These are phyloP conservation scores for Haplochromis burtoni DNA, from an alignment of 2,113 vertebrate species.

Conservation along the genomic window DNA sequence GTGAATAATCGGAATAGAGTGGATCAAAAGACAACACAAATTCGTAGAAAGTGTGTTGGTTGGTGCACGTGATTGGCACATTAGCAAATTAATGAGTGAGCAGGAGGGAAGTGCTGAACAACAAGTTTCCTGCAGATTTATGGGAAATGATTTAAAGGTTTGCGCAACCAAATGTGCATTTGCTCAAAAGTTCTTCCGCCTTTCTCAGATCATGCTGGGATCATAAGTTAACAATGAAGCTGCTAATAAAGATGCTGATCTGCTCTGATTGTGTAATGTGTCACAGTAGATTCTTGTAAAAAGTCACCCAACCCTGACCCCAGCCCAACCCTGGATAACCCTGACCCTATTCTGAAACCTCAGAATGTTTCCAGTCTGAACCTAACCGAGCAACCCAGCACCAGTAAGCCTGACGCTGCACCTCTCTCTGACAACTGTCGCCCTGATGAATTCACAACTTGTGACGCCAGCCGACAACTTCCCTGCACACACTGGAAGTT, in stretches of 20 bases:
- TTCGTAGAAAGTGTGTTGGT: neutral
- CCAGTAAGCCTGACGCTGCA: neutral
- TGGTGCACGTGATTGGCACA: neutral
- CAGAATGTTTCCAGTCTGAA: neutral
- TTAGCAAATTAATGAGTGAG: neutral
- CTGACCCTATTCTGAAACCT: neutral
- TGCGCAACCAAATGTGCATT: neutral
- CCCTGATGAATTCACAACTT: neutral
- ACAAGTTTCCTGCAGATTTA: neutral
- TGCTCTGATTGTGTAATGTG: neutral
- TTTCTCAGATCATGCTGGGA: neutral
- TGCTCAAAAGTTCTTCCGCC: neutral
- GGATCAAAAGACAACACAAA: neutral
- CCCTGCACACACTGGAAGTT: neutral
- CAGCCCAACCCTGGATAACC: neutral
- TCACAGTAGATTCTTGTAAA: constrained; percentile 4
- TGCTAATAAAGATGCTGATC: neutral
- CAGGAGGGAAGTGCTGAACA: neutral
- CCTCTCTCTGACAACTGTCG: neutral
- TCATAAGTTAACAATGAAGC: neutral
- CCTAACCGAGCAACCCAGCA: neutral
- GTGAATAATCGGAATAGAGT: neutral
- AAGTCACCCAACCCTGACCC: neutral
- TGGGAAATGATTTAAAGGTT: neutral
- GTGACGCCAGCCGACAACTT: neutral